A percentile compares a stretch with the other conserved stretches of the same genome.
Conservation (phyloP, 2,888 invertebrate species). For the Eupithecia dodoneata region DNA sequence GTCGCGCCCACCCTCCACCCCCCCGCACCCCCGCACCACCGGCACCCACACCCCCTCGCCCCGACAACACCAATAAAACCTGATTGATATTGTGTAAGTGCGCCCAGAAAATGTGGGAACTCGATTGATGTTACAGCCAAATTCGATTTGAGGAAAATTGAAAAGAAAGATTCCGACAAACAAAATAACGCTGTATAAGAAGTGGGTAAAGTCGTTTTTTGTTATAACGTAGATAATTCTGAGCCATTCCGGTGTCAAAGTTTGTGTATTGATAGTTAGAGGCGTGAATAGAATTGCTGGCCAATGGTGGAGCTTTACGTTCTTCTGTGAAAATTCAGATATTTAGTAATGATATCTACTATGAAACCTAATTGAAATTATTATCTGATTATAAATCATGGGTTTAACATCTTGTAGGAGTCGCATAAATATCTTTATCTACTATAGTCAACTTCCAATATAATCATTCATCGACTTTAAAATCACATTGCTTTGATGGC, state of each 20-base stretch:
- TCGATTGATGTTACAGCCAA: constrained; percentile 83
- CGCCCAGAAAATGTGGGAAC: constrained; percentile 84
- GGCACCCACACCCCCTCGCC: constrained; percentile 58
- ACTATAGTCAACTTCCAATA: background rate
- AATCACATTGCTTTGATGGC: too few relatives aligned
- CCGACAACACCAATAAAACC: constrained; percentile 84
- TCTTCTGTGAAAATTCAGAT: background rate
- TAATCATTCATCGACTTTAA: background rate
- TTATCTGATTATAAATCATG: background rate
- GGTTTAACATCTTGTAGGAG: background rate
- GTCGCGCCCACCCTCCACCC: constrained; percentile 66
- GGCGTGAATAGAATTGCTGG: constrained; percentile 77
- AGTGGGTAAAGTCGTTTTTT: constrained; percentile 52
- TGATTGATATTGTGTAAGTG: constrained; percentile 85
- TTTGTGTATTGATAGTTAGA: constrained; percentile 69
- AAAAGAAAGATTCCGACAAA: constrained; percentile 66
- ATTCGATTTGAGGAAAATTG: constrained; percentile 84
- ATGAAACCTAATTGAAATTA: background rate
- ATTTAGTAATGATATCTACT: background rate
- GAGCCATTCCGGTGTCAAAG: constrained; percentile 55
- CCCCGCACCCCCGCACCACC: constrained; percentile 52
- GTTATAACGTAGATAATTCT: constrained; percentile 17
- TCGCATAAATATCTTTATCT: background rate
- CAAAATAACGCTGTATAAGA: constrained; percentile 56
- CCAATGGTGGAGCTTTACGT: constrained; percentile 61